phyloP scores from a whole-genome alignment of 2,888 invertebrate species.

The Drosophila robusta region DNA sequence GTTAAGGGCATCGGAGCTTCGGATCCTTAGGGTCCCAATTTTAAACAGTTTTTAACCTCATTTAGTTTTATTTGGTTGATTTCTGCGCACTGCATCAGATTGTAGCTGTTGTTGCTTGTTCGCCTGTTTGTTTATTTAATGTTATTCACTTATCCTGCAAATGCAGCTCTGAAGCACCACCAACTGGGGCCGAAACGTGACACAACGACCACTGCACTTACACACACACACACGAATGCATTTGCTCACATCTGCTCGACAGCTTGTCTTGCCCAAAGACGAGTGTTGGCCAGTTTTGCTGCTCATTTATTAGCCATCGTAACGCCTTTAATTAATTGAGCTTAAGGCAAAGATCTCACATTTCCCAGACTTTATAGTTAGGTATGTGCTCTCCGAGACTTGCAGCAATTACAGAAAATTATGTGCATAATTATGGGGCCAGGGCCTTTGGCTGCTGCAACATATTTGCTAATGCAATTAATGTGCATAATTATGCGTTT shows the following conservation, averaged over 20 bases:
- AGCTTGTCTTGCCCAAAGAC: slow-evolving; percentile 1
- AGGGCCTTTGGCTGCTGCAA: slow-evolving; percentile 38
- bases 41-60: not conserved
- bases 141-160: slow-evolving; percentile 62
- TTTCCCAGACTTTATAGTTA: not conserved
- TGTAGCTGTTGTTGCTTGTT: slow-evolving; percentile 30
- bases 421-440: slow-evolving; percentile 52
- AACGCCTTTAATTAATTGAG: slow-evolving; percentile 69
- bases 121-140: slow-evolving; percentile 63
- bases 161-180: slow-evolving; percentile 34
- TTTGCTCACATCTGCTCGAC: too few relatives aligned
- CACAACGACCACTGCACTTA: not conserved
- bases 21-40: not conserved
- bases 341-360: slow-evolving; percentile 29
- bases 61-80: slow-evolving; percentile 28
- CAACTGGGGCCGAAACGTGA: slow-evolving; percentile 4
- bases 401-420: slow-evolving; percentile 46
- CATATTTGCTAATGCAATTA: slow-evolving; percentile 75
- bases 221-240: not conserved
- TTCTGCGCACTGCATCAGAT: slow-evolving; percentile 52
- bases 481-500: slow-evolving; percentile 73
- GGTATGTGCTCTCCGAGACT: slow-evolving; percentile 9
- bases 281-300: not conserved
- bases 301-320: slow-evolving; percentile 65
- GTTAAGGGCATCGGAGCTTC: not conserved